Evolutionary conservation across 2,888 invertebrate genomes (phyloP).

Genomic region (Dasypogon diadema): DNA sequence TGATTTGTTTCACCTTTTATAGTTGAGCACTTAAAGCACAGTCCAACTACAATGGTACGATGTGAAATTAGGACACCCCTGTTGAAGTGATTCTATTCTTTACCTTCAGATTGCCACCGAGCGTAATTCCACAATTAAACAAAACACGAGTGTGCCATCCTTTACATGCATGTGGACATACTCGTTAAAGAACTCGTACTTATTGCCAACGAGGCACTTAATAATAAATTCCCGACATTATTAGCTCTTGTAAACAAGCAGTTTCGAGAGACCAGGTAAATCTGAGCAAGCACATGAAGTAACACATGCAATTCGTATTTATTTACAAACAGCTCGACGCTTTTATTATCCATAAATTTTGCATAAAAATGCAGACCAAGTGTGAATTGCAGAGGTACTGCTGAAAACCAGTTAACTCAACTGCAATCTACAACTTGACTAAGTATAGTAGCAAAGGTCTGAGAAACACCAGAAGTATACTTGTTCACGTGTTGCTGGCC

Average conservation of each 20-base stretch:
- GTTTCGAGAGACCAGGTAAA: background rate
- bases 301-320: slow-evolving; percentile 21
- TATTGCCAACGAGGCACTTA: too few relatives aligned
- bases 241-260: background rate
- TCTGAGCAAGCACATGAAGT: background rate
- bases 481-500: slow-evolving; percentile 14
- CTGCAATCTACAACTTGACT: background rate
- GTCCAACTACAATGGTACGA: too few relatives aligned
- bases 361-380: slow-evolving; percentile 21
- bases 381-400: slow-evolving; percentile 6
- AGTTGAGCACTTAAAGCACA: too few relatives aligned
- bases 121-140: too few relatives aligned
- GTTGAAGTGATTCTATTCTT: too few relatives aligned
- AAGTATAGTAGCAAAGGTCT: background rate
- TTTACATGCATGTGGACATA: too few relatives aligned
- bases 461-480: slow-evolving; percentile 24
- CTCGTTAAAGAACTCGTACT: too few relatives aligned
- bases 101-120: too few relatives aligned
- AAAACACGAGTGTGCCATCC: too few relatives aligned
- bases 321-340: slow-evolving; percentile 17
- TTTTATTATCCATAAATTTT: slow-evolving; percentile 18
- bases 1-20: too few relatives aligned
- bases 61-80: too few relatives aligned
- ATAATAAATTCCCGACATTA: too few relatives aligned
- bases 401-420: slow-evolving; percentile 7